Evolutionary conservation across 2,113 vertebrate species (phyloP).

Genomic region (Bettongia penicillata): DNA sequence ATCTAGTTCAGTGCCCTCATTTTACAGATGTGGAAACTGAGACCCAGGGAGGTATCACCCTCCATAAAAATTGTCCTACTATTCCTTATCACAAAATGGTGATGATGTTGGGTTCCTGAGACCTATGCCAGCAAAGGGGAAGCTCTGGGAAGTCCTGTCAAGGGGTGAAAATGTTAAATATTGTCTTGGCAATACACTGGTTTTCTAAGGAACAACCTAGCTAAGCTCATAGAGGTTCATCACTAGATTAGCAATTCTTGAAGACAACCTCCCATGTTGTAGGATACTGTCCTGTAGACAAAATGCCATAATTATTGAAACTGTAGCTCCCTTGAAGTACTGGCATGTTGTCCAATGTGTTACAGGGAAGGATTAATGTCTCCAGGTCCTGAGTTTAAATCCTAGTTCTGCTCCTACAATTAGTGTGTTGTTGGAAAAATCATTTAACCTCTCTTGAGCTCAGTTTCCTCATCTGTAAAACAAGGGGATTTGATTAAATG

Average conservation of each 20-base stretch:
- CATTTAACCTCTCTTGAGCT: not conserved
- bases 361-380: not conserved
- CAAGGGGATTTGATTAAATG: not conserved
- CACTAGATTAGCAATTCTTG: not conserved
- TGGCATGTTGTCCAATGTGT: not conserved
- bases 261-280: not conserved
- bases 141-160: not conserved
- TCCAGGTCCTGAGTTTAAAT: not conserved
- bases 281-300: not conserved
- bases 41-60: not conserved
- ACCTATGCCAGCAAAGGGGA: not conserved
- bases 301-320: not conserved
- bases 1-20: not conserved
- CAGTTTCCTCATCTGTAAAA: not conserved
- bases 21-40: not conserved
- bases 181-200: not conserved
- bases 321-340: not conserved
- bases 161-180: not conserved
- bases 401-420: not conserved
- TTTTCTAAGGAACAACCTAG: not conserved
- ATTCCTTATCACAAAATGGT: not conserved
- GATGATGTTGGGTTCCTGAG: not conserved
- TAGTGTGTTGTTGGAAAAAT: not conserved
- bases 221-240: not conserved
- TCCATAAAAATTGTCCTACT: not conserved